phyloP scores from a whole-genome alignment of 2,113 vertebrate genomes.

The Apaloderma vittatum region DNA sequence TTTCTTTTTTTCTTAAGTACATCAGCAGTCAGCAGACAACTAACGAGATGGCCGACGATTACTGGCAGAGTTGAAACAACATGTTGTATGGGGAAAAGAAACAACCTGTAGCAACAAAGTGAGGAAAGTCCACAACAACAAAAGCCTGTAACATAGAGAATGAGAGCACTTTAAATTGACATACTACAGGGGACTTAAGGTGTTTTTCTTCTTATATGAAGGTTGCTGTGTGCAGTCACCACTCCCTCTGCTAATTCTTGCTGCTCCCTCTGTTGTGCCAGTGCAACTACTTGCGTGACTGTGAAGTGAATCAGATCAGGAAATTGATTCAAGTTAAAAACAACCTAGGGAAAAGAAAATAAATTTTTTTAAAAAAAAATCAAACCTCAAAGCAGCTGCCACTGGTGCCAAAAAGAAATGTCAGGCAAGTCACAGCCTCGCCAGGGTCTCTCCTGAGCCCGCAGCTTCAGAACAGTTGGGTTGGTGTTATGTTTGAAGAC shows the following conservation, averaged over 20 bases:
- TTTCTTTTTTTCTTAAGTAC: background rate
- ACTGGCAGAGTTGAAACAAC: slow-evolving; percentile 21
- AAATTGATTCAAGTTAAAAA: slow-evolving; percentile 22
- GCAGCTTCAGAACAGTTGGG: background rate
- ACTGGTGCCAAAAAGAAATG: background rate
- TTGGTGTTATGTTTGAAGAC: background rate
- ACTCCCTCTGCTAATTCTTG: slow-evolving; percentile 12
- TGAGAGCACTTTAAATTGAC: slow-evolving; percentile 4
- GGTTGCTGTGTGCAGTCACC: background rate
- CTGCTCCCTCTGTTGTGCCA: background rate
- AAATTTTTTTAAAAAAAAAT: too few species aligned
- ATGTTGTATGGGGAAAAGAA: background rate
- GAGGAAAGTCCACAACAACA: slow-evolving; percentile 15
- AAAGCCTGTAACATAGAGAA: background rate
- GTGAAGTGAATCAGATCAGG: slow-evolving; percentile 18
- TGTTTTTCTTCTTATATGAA: background rate
- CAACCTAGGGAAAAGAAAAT: background rate
- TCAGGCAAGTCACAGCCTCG: background rate
- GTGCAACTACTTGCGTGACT: background rate
- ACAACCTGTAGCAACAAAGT: background rate
- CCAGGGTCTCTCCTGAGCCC: background rate
- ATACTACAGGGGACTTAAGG: background rate
- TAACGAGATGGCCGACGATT: background rate
- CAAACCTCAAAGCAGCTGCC: background rate
- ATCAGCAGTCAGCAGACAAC: background rate